Evolutionary conservation across 2,888 invertebrate genomes (phyloP), one percentile per base, ranked within the genome.

Genomic region (Leuctra nigra): DNA sequence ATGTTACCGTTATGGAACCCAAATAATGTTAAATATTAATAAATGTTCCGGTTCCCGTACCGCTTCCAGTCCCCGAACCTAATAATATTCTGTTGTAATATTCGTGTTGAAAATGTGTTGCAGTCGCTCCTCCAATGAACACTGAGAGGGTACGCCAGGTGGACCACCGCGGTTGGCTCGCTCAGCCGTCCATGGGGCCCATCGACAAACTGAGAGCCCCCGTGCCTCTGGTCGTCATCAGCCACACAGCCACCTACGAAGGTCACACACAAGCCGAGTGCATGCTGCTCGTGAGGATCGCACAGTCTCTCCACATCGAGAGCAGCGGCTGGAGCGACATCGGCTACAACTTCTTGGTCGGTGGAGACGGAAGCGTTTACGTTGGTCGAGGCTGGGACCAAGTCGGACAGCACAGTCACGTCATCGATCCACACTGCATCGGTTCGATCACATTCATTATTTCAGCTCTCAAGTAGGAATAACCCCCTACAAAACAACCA

Each of bases 91-190:
- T n/a, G n/a, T n/a, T n/a, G n/a, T n/a, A n/a, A n/a, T n/a, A n/a
- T n/a, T n/a, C n/a, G n/a, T n/a, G n/a, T n/a, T n/a, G n/a, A n/a
- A n/a, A n/a, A n/a, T n/a, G n/a, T n/a, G n/a, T n/a, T n/a, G n/a
- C n/a, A n/a, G n/a, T n/a, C n/a, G n/a, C n/a, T n/a, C n/a, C n/a
- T n/a, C n/a, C n/a, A n/a, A n/a, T n/a, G n/a, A n/a, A n/a, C n/a
- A n/a, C n/a, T n/a, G n/a, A n/a, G n/a, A n/a, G n/a, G n/a, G n/a
- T n/a, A n/a, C n/a, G n/a, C n/a, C n/a, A n/a, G n/a, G n/a, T n/a
- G n/a, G n/a, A n/a, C n/a, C n/a, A n/a, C n/a, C n/a, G n/a, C n/a
- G 80, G 81, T 55, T 89, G 88, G 88, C 69, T 80, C 0, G 87
- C 86, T 0, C 80, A 82, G 66, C 82, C 83, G 0, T 76, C 81